Base-by-base conservation (phyloP, 2,797 vertebrate species). In the Bovichtus variegatus region DNA sequence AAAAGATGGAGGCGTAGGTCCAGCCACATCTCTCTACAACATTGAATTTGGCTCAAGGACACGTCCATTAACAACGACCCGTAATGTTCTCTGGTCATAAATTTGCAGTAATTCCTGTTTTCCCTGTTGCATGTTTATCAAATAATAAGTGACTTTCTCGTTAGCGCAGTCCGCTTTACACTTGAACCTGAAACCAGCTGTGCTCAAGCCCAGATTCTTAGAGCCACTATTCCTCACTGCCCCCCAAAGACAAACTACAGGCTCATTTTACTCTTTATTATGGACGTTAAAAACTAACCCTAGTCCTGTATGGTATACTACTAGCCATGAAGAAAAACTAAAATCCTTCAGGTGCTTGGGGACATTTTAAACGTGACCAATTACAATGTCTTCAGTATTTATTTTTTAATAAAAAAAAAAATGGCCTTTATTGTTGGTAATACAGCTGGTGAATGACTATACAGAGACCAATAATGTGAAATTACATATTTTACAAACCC, bases 211-310 rank as follows among this genome's bases (percentile, higher is more conserved):
- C 86, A 81, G 85, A 82, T 78, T 84, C 77, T 72, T 72, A 9
- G 51, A 71, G 86, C 65, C 81, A 29, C 78, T 70, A 58, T 83
- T 78, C 61, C 68, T 86, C 79, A 87, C 83, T 83, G 71, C 75
- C 77, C 91, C 90, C 87, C 54, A 41, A 92, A 90, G 90, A 89
- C 84, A 87, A 90, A 87, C 82, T 49, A 86, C 74, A 74, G 85
- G 83, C 88, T 93, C 83, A 67, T 87, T 92, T 92, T 90, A 83
- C 90, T 71, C 78, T 94, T 94, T 95, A 94, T 91, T 89, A 87
- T 74, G 2, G 67, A 87, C 63, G 60, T 93, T 94, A 92, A 93
- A 90, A 91, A 74, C 75, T 6, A 53, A 72, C 78, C 68, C 13
- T 54, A 49, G 43, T 80, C 70, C 79, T 69, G 71, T 44, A 53